Percentiles rank a stretch among this genome's conserved stretches.
phyloP scores from a whole-genome alignment of 2,113 vertebrate species.

The Morone chrysops region DNA sequence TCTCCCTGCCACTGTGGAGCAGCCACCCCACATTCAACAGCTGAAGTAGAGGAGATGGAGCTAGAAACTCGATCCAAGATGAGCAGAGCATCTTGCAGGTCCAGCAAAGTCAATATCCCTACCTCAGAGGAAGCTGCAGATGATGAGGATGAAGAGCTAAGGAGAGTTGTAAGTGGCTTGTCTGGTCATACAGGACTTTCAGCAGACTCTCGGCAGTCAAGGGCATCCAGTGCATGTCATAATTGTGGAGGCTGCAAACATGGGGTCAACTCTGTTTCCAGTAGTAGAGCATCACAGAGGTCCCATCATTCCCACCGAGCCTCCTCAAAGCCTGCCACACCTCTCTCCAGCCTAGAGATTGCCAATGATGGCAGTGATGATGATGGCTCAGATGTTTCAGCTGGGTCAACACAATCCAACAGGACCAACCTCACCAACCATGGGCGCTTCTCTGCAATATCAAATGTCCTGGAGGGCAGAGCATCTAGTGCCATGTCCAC shows the following conservation, averaged over 20 bases:
- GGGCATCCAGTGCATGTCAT: slow-evolving; percentile 60
- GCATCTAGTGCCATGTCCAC: slow-evolving; percentile 50
- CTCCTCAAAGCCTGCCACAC: slow-evolving; percentile 18
- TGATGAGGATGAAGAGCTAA: slow-evolving; percentile 48
- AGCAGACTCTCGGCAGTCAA: slow-evolving; percentile 50
- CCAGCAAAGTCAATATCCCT: slow-evolving; percentile 14
- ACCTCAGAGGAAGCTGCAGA: slow-evolving; percentile 33
- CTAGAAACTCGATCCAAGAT: slow-evolving; percentile 36
- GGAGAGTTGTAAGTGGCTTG: slow-evolving; percentile 58
- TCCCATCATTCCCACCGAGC: slow-evolving; percentile 25
- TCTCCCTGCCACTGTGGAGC: slow-evolving; percentile 58
- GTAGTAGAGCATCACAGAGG: slow-evolving; percentile 51
- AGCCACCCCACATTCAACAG: slow-evolving; percentile 24
- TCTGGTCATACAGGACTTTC: slow-evolving; percentile 59
- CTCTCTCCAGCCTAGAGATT: slow-evolving; percentile 14
- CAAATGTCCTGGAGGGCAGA: slow-evolving; percentile 40
- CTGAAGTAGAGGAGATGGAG: slow-evolving; percentile 25
- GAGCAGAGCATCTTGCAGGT: slow-evolving; percentile 56
- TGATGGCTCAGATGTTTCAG: slow-evolving; percentile 54
- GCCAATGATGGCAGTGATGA: slow-evolving; percentile 18
- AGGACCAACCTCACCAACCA: slow-evolving; percentile 63
- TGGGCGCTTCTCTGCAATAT: slow-evolving; percentile 27
- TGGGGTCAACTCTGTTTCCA: slow-evolving; percentile 1
- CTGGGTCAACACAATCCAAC: slow-evolving; percentile 59
- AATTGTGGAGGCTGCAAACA: slow-evolving; percentile 74